These are phyloP conservation scores for Capitulum mitella DNA, from an alignment of 2,888 invertebrate genomes.

Conservation along the genomic window DNA sequence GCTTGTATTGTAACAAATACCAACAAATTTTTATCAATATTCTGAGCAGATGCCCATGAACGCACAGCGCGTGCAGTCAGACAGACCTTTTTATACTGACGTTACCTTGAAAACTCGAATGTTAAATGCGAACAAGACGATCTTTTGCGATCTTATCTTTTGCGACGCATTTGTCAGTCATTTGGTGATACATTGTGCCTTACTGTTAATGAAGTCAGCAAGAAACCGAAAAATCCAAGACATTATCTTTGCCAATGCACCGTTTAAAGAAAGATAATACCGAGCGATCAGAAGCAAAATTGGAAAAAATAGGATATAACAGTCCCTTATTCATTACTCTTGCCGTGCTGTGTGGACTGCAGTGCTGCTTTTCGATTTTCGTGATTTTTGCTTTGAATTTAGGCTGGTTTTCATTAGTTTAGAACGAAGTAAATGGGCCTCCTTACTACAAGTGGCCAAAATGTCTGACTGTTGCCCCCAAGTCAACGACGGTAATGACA, in stretches of 20 bases:
- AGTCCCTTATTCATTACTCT: neutral
- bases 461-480: no score
- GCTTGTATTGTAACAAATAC: no score
- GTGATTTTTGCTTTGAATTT: neutral
- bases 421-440: neutral
- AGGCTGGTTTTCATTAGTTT: neutral
- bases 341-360: neutral
- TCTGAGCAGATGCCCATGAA: no score
- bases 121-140: no score
- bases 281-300: neutral
- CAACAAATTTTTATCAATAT: no score
- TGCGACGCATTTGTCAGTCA: no score
- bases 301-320: neutral
- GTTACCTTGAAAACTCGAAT: no score
- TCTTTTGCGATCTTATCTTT: no score
- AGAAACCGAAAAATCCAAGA: neutral
- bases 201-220: neutral
- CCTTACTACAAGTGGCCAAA: neutral
- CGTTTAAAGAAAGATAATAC: no score
- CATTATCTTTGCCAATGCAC: neutral
- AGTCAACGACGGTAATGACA: neutral
- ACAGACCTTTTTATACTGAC: no score
- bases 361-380: neutral
- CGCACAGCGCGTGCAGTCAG: no score
- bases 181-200: neutral